Base-by-base conservation (phyloP, 2,797 vertebrate species). In the Gila robusta region DNA sequence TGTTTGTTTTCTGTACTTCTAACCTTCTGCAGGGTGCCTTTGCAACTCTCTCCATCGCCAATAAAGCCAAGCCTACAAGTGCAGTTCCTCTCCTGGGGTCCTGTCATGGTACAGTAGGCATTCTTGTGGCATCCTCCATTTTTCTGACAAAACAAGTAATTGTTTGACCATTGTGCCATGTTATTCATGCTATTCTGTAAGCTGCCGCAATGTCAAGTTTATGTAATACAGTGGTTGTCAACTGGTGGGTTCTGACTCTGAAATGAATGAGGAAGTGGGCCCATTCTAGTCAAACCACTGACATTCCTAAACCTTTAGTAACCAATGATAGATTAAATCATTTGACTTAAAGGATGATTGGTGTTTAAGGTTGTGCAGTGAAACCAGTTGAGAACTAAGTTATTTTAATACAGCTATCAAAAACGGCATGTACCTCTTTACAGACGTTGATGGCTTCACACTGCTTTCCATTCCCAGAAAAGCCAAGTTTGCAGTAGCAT, bases 21-120 rank as follows among this genome's bases (percentile, higher is more conserved):
- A 92, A 99, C 98, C 96, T 90, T 91, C 0, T 90, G 92, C 54
- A 99, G 92, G 2, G 89, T 96, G 77, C 96, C 96, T 84, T 92
- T 95, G 84, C 98, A 99, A 21, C 9, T 90, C 52, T 97, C 26
- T 12, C 98, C 98, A 19, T 99, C 96, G 2, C 98, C 98, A 0
- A 95, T 2, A 59, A 92, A 97, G 87, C 88, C 86, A 0, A 0
- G 0, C 44, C 52, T 87, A 87, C 98, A 99, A 0, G 87, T 94
- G 82, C 98, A 99, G 12, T 90, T 96, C 26, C 95, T 95, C 70
- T 94, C 91, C 2, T 93, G 94, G 2, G 94, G 91, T 19, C 91
- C 93, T 0, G 94, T 97, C 93, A 95, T 96, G 73, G 93, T 96
- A 87, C 98, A 99, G 41, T n/a, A 26, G 1, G 97, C 98, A 72